Evolutionary conservation across 1,140 invertebrate genomes (phyloP).

Genomic region (Aphelenchoides besseyi): DNA sequence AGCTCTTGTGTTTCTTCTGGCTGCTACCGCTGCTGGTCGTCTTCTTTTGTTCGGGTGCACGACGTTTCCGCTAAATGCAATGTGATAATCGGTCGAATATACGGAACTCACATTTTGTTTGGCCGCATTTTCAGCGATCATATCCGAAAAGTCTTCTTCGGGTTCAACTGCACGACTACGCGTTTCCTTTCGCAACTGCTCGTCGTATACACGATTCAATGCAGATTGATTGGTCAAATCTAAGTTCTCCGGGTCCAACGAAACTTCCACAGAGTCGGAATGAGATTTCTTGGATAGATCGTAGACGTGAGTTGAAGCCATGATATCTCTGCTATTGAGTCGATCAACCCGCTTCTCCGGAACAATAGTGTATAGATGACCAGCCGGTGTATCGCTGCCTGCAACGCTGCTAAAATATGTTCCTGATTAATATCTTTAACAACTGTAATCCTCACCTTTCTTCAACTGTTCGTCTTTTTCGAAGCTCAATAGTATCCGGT

Average conservation of each 20-base stretch:
- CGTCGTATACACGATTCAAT: slow-evolving; percentile 92
- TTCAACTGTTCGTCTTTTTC: slow-evolving; percentile 92
- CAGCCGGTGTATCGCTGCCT: slow-evolving; percentile 79
- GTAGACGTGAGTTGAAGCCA: slow-evolving; percentile 83
- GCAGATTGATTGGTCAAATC: slow-evolving; percentile 86
- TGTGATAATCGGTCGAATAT: neutral
- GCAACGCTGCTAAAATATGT: slow-evolving; percentile 38
- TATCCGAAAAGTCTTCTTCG: slow-evolving; percentile 90
- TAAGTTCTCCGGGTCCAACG: slow-evolving; percentile 91
- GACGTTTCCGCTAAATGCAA: slow-evolving; percentile 58
- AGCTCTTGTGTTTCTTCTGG: slow-evolving; percentile 60
- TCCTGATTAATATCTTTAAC: neutral
- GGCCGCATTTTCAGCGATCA: slow-evolving; percentile 94
- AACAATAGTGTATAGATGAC: slow-evolving; percentile 78
- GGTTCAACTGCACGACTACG: slow-evolving; percentile 65
- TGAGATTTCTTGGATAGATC: slow-evolving; percentile 49
- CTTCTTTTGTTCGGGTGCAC: slow-evolving; percentile 61
- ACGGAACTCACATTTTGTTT: slow-evolving; percentile 68
- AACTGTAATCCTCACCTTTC: slow-evolving; percentile 78
- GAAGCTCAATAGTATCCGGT: slow-evolving; percentile 92
- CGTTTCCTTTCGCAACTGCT: slow-evolving; percentile 69
- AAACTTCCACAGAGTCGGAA: slow-evolving; percentile 76
- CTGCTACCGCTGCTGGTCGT: slow-evolving; percentile 4
- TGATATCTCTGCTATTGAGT: slow-evolving; percentile 76
- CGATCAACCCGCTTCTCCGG: slow-evolving; percentile 87